phyloP scores from a whole-genome alignment of 2,113 vertebrate genomes.

The Sinocyclocheilus anophthalmus region DNA sequence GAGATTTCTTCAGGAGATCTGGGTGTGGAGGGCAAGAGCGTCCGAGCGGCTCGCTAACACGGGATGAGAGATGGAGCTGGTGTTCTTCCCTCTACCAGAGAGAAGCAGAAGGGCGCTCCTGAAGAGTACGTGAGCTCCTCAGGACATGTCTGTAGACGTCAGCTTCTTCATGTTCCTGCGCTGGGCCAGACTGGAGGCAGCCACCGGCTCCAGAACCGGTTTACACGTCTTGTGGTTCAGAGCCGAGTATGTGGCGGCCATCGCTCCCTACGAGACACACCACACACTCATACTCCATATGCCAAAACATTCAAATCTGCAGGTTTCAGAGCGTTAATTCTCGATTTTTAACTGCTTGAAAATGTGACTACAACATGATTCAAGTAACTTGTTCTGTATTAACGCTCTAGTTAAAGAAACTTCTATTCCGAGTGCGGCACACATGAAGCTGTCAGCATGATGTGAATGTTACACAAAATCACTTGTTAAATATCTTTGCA shows the following conservation, averaged over 20 bases:
- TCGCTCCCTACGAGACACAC: conserved; percentile 81
- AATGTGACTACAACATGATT: too few species aligned
- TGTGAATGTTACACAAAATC: too few species aligned
- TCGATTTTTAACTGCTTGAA: too few species aligned
- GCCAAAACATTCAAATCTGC: too few species aligned
- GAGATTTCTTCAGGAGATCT: not conserved
- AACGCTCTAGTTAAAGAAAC: too few species aligned
- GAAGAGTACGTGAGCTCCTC: not conserved
- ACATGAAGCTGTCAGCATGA: too few species aligned
- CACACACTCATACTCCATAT: not conserved
- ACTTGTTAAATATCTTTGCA: too few species aligned
- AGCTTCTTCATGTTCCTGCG: conserved; percentile 96
- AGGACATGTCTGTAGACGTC: conserved; percentile 94
- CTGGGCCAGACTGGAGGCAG: conserved; percentile 94
- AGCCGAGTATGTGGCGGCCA: conserved; percentile 91
- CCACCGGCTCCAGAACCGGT: conserved; percentile 93
- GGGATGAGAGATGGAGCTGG: conserved; percentile 81
- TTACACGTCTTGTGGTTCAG: conserved; percentile 93
- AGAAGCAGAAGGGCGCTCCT: not conserved
- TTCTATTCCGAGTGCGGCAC: too few species aligned
- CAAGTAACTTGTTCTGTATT: too few species aligned
- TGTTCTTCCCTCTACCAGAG: conserved; percentile 61
- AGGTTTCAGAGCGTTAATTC: too few species aligned
- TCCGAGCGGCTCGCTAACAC: conserved; percentile 23
- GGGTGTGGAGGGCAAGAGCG: not conserved